Percentiles rank a stretch among this genome's conserved stretches.
Evolutionary conservation across 1,140 invertebrate genomes (phyloP).

Genomic region (Dysdera silvatica): DNA sequence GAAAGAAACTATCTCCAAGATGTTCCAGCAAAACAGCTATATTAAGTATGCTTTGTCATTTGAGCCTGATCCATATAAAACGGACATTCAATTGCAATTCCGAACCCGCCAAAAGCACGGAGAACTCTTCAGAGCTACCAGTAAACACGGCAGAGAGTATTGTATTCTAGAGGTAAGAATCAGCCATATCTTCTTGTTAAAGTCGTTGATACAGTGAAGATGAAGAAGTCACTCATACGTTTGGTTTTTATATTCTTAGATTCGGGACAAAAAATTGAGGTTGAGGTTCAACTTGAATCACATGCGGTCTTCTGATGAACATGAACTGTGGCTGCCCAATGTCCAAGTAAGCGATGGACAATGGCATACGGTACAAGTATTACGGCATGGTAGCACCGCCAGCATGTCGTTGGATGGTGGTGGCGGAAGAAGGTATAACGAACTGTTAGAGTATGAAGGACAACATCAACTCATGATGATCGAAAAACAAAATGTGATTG

Average conservation of each 20-base stretch:
- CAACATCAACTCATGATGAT: conserved; percentile 79
- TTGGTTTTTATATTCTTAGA: conserved; percentile 1
- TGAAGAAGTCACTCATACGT: neutral
- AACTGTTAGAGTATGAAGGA: conserved; percentile 81
- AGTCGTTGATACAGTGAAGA: neutral
- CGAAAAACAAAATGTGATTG: conserved; percentile 89
- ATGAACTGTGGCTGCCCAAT: conserved; percentile 79
- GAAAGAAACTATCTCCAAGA: conserved; percentile 54
- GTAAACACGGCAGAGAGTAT: conserved; percentile 90
- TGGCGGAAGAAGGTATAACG: conserved; percentile 88
- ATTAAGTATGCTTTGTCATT: conserved; percentile 93
- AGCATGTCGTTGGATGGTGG: conserved; percentile 87
- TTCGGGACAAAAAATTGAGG: conserved; percentile 71
- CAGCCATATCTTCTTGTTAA: neutral
- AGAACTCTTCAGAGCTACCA: conserved; percentile 82
- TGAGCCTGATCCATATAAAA: conserved; percentile 82
- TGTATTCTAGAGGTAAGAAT: conserved; percentile 77
- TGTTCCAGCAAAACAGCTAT: conserved; percentile 84
- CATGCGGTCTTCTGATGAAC: conserved; percentile 68
- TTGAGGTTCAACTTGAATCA: conserved; percentile 91
- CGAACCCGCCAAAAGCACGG: conserved; percentile 85
- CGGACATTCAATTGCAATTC: conserved; percentile 84
- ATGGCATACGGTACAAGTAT: conserved; percentile 82
- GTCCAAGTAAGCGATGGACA: conserved; percentile 90
- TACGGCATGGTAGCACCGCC: conserved; percentile 82